Percentiles rank a stretch among this genome's conserved stretches.
Conservation (phyloP, 2,888 invertebrate species). For the Dimorphilus gyrociliatus region DNA sequence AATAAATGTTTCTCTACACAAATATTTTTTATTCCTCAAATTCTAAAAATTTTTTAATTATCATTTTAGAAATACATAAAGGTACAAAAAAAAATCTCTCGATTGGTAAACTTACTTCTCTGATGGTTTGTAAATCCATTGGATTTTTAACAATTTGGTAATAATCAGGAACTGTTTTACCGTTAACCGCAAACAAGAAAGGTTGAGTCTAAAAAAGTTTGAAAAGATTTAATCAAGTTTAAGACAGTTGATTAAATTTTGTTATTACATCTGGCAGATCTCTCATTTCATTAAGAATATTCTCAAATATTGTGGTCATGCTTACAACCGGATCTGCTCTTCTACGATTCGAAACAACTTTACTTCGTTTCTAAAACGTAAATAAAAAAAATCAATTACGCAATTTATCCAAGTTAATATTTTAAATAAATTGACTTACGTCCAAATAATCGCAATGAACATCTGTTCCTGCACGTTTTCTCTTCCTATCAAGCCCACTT, state of each 20-base stretch:
- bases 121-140: constrained; percentile 90
- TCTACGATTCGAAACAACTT: constrained; percentile 71
- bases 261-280: constrained; percentile 62
- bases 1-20: constrained; percentile 82
- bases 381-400: too few species aligned
- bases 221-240: background rate
- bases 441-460: constrained; percentile 74
- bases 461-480: constrained; percentile 49
- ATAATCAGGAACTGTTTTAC: constrained; percentile 83
- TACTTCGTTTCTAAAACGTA: constrained; percentile 38
- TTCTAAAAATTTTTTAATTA: too few species aligned
- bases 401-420: background rate
- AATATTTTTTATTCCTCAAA: constrained; percentile 48
- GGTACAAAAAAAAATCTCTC: constrained; percentile 1
- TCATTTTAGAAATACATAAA: too few species aligned
- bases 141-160: constrained; percentile 75
- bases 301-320: constrained; percentile 71
- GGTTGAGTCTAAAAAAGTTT: constrained; percentile 45
- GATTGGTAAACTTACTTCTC: constrained; percentile 45
- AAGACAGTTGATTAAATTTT: background rate
- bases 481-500: constrained; percentile 46
- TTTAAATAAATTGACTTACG: constrained; percentile 11
- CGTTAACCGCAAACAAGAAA: constrained; percentile 82
- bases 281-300: constrained; percentile 72
- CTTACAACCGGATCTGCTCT: constrained; percentile 83